Evolutionary conservation across 2,797 vertebrate species (phyloP).

Genomic region (Catamblyrhynchus diadema): DNA sequence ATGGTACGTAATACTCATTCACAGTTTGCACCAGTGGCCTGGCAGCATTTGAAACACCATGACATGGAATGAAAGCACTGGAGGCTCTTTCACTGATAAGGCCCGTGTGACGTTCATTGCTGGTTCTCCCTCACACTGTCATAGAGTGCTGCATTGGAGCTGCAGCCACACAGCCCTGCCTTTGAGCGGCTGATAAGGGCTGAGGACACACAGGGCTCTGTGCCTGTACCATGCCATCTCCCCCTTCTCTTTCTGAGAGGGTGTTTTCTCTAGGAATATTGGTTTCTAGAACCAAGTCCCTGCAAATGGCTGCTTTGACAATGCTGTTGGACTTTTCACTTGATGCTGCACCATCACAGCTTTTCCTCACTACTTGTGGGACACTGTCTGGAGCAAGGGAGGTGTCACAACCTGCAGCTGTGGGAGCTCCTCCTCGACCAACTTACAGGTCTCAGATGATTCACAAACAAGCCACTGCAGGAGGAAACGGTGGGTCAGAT

Average conservation of each 20-base stretch:
- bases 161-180: neutral
- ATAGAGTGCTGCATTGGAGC: neutral
- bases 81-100: neutral
- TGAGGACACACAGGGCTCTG: neutral
- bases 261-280: neutral
- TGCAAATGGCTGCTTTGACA: neutral
- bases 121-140: neutral
- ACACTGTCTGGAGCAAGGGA: fast-evolving
- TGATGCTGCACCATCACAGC: fast-evolving
- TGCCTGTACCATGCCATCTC: fast-evolving
- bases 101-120: fast-evolving
- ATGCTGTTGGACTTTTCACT: neutral
- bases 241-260: neutral
- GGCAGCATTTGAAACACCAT: neutral
- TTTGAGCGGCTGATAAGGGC: neutral
- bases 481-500: neutral
- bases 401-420: neutral
- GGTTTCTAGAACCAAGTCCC: neutral
- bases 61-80: neutral
- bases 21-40: slow-evolving; percentile 21
- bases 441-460: neutral
- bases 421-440: neutral
- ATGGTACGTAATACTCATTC: slow-evolving; percentile 21
- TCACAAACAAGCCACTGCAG: neutral
- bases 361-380: neutral